Conservation (phyloP, 2,797 vertebrate species). For the Jordanella pulchra region DNA sequence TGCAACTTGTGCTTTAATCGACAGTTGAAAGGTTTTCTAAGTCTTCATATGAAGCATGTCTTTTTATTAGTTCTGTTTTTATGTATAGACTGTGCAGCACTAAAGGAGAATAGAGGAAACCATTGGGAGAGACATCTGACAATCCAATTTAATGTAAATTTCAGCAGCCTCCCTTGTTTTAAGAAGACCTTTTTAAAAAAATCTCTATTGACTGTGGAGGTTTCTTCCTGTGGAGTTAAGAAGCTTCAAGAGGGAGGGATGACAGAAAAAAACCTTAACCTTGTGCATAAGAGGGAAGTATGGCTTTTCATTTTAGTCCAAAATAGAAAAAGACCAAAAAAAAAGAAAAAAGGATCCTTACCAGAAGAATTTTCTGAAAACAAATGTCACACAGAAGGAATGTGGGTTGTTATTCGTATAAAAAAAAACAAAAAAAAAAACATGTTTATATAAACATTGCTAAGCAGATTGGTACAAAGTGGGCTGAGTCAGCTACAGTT, state of each 20-base stretch:
- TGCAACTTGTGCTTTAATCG: background rate
- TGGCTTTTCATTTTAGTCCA: background rate
- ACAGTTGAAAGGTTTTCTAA: constrained; percentile 50
- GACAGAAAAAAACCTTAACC: constrained; percentile 1
- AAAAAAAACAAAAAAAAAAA: background rate
- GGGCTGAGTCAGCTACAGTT: constrained; percentile 2
- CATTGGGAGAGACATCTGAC: constrained; percentile 13
- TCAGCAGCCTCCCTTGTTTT: constrained; percentile 3
- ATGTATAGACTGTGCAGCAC: constrained; percentile 27
- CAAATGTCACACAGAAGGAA: constrained; percentile 8
- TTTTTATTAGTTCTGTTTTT: constrained; percentile 30
- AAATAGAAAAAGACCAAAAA: constrained; percentile 1
- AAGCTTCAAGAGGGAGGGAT: constrained; percentile 5
- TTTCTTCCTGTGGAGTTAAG: background rate
- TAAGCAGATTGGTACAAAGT: background rate
- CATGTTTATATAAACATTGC: background rate
- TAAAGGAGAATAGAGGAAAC: constrained; percentile 16
- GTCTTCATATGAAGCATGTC: constrained; percentile 30
- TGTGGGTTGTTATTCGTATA: constrained; percentile 17
- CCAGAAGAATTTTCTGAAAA: background rate
- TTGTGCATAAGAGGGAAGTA: background rate
- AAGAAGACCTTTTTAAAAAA: background rate
- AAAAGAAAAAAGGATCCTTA: background rate
- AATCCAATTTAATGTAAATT: constrained; percentile 26
- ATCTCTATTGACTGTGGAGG: background rate